These are phyloP conservation scores for Glyphotaelius pellucidus DNA, from an alignment of 2,888 invertebrate species.

Conservation along the genomic window DNA sequence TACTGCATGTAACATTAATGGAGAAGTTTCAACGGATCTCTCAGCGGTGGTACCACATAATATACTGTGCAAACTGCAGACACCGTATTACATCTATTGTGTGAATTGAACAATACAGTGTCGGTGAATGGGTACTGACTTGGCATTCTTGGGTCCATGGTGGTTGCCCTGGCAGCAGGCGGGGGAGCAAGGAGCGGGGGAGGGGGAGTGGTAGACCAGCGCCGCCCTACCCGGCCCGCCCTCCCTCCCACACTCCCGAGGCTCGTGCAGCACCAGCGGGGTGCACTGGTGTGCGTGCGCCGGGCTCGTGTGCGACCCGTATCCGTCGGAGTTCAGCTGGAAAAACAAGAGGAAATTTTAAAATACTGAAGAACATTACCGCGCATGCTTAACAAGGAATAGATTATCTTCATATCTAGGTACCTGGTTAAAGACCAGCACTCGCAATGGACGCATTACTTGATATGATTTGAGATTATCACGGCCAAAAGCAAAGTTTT, in stretches of 20 bases:
- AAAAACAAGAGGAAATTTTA: conserved; percentile 67
- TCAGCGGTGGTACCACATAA: background rate
- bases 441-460: too few relatives aligned
- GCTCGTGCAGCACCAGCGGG: conserved; percentile 85
- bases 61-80: background rate
- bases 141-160: conserved; percentile 90
- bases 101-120: background rate
- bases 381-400: background rate
- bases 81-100: background rate
- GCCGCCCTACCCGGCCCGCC: conserved; percentile 32
- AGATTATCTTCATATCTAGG: background rate
- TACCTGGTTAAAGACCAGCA: too few relatives aligned
- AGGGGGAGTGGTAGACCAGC: background rate
- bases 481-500: too few relatives aligned
- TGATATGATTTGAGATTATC: too few relatives aligned
- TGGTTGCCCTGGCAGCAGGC: conserved; percentile 73
- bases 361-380: background rate
- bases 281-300: conserved; percentile 81
- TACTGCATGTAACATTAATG: background rate
- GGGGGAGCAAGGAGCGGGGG: conserved; percentile 65
- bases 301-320: conserved; percentile 91
- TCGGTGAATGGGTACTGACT: conserved; percentile 80
- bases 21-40: background rate
- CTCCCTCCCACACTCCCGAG: conserved; percentile 68
- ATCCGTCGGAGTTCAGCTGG: conserved; percentile 92